phyloP scores from a whole-genome alignment of 2,113 vertebrate species.

The Podarcis cretensis region DNA sequence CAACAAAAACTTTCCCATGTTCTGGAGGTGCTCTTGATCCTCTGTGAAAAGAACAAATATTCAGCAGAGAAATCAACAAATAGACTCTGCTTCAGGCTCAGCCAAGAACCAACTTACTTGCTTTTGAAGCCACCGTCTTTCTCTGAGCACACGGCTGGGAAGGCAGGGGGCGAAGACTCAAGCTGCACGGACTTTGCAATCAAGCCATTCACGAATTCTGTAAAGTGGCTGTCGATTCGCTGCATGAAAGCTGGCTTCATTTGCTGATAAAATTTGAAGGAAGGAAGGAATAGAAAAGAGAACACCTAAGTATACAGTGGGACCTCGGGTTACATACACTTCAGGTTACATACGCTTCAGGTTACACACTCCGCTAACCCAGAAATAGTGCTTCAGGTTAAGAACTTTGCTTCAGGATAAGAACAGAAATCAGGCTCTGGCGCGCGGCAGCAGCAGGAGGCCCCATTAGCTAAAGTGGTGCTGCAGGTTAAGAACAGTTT shows the following conservation, averaged over 20 bases:
- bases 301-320: background rate
- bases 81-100: background rate
- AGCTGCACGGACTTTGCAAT: conserved; percentile 85
- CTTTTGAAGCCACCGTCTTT: conserved; percentile 82
- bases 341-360: no score
- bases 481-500: no score
- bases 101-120: conserved; percentile 72
- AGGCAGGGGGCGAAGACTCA: conserved; percentile 78
- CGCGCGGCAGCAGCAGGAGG: no score
- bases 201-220: conserved; percentile 88
- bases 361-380: no score
- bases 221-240: conserved; percentile 84
- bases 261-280: conserved; percentile 70
- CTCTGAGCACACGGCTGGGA: conserved; percentile 76
- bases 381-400: no score
- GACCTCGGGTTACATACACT: no score
- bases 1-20: conserved; percentile 89
- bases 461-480: no score
- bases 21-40: conserved; percentile 81
- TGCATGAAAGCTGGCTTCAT: conserved; percentile 90
- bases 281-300: background rate
- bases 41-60: conserved; percentile 72
- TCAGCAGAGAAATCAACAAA: conserved; percentile 24
- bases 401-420: no score
- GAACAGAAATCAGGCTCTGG: no score